Base-by-base conservation (phyloP, 2,888 invertebrate genomes). In the Agrochola litura region DNA sequence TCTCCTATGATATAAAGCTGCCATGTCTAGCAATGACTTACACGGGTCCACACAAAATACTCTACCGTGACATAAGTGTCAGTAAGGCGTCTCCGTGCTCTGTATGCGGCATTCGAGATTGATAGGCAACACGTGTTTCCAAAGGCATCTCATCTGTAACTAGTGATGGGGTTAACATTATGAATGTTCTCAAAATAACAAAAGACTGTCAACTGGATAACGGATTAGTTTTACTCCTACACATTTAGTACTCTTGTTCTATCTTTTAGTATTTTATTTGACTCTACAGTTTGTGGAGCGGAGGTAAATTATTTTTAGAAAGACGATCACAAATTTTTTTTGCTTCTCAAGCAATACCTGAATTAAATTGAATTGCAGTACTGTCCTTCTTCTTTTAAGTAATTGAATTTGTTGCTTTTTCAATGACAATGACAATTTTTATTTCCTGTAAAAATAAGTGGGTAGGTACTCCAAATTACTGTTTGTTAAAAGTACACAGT, bases 81-180 rank as follows among this genome's bases (percentile, higher is more conserved):
- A 56, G 73, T 43, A 43, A 68, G 12, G 2, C 10, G 9, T 9
- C 37, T n/a, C 37, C n/a, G 6, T n/a, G 19, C 10, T 60, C 61
- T 68, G 37, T 61, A 12, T n/a, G 16, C 12, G 6, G 10, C 16
- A 16, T 54, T 37, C 16, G 16, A 68, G 68, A 68, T 68, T 19
- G 37, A 81, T 83, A 37, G 73, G 12, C 25, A 37, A 66, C 73
- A 73, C 84, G 80, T 84, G 80, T 73, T 66, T 52, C 30, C 9
- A 12, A 25, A 6, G 19, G 14, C 37, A 52, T 14, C 25, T 58
- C 79, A 81, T 83, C 73, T 69, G 54, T 78, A 65, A 64, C 30
- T 41, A 56, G 16, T 69, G 43, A 60, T 60, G 64, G 5, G 56
- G 41, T 76, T 76, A 64, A 25, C 37, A 22, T 41, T 41, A 79